phyloP scores from a whole-genome alignment of 2,113 vertebrate species.

The Nannobrachium achirus region DNA sequence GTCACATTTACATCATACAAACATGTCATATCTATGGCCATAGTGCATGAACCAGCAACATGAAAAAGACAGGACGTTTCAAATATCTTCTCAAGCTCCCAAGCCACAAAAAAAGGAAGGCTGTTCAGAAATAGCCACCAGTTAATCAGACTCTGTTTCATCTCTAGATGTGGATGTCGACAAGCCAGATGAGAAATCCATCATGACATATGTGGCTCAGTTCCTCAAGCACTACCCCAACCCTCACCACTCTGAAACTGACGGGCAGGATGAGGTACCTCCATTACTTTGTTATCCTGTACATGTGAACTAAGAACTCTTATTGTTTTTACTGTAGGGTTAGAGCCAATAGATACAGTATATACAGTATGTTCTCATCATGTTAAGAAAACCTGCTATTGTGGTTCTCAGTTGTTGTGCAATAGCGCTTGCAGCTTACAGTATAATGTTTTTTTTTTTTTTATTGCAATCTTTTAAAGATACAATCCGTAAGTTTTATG shows the following conservation, averaged over 20 bases:
- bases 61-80: too few relatives aligned
- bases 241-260: conserved; percentile 78
- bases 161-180: conserved; percentile 94
- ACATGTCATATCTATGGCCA: not conserved
- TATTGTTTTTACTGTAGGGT: too few relatives aligned
- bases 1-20: conserved; percentile 4
- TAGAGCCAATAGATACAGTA: too few relatives aligned
- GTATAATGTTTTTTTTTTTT: conserved; percentile 19
- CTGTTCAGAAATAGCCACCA: too few relatives aligned
- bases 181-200: conserved; percentile 97
- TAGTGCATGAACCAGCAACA: too few relatives aligned
- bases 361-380: not conserved
- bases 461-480: not conserved
- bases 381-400: conserved; percentile 11
- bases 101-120: too few relatives aligned
- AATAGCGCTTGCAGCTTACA: not conserved
- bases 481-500: not conserved
- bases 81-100: too few relatives aligned
- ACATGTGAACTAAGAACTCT: too few relatives aligned
- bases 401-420: not conserved
- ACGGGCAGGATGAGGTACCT: conserved; percentile 87
- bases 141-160: conserved; percentile 6
- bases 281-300: too few relatives aligned
- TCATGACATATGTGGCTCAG: conserved; percentile 98
- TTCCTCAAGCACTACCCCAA: conserved; percentile 95